Evolutionary conservation across 2,113 vertebrate species (phyloP).

Genomic region (Lophotis ruficrista): DNA sequence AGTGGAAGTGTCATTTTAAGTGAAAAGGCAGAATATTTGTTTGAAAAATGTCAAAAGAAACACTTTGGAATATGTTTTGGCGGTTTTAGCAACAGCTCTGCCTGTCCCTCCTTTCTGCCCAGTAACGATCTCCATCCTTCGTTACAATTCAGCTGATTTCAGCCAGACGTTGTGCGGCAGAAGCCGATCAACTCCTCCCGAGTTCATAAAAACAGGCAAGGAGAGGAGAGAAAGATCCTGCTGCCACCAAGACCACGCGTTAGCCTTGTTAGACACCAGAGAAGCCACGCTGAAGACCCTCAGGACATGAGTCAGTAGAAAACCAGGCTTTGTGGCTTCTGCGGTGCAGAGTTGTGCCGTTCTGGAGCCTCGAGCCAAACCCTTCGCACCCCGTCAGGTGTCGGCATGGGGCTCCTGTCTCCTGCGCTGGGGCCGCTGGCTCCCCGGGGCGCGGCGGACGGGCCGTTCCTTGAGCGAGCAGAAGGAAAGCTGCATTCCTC

Average conservation of each 20-base stretch:
- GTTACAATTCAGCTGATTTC: neutral
- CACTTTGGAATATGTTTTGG: neutral
- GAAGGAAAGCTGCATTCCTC: slow-evolving; percentile 29
- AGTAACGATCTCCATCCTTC: neutral
- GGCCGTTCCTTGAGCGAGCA: neutral
- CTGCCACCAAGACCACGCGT: rapidly evolving
- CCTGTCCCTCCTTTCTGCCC: neutral
- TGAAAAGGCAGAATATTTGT: neutral
- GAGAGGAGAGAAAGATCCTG: neutral
- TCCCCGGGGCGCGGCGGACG: neutral
- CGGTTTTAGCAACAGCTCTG: neutral
- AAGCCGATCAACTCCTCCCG: neutral
- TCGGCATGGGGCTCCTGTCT: neutral
- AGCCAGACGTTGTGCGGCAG: neutral
- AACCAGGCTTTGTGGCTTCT: neutral
- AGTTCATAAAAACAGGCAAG: neutral
- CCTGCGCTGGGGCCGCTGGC: neutral
- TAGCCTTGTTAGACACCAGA: neutral
- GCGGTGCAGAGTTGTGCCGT: neutral
- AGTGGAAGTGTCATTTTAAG: neutral
- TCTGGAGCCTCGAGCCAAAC: neutral
- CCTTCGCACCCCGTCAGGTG: neutral
- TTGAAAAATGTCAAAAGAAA: neutral
- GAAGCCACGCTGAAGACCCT: neutral
- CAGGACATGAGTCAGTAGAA: neutral